Conservation (phyloP, 2,797 vertebrate genomes). For the Myotis findleyi region DNA sequence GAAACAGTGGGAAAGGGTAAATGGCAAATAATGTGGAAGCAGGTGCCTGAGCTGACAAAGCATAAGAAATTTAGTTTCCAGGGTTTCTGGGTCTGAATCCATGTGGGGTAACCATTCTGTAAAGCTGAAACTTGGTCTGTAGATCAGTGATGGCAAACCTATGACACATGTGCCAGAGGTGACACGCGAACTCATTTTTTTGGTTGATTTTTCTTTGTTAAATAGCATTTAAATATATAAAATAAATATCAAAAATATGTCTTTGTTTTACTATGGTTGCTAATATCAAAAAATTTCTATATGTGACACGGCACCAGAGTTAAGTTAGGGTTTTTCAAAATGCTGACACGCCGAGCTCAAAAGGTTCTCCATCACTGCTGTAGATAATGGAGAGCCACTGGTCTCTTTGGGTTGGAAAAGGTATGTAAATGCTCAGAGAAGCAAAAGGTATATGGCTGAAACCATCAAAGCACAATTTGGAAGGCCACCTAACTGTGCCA, state of each 20-base stretch:
- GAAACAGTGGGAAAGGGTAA: not conserved
- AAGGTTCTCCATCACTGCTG: not conserved
- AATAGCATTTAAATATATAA: no score
- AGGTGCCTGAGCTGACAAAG: not conserved
- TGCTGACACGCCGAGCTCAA: no score
- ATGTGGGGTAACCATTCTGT: accelerated
- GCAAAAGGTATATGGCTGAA: not conserved
- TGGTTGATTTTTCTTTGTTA: no score
- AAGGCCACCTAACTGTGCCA: not conserved
- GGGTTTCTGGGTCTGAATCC: not conserved
- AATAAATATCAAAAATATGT: no score
- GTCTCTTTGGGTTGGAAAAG: not conserved
- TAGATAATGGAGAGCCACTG: not conserved
- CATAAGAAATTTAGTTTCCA: no score
- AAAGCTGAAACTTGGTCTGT: not conserved
- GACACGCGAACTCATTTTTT: no score
- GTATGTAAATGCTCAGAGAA: not conserved
- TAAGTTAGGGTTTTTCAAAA: no score
- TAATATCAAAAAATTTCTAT: no score
- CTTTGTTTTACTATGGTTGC: no score
- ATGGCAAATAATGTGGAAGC: not conserved
- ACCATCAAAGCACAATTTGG: not conserved
- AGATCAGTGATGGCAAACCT: no score
- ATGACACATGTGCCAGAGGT: no score
- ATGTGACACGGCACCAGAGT: no score